Conservation (phyloP, 2,888 invertebrate genomes). For the Andrena haemorrhoa region DNA sequence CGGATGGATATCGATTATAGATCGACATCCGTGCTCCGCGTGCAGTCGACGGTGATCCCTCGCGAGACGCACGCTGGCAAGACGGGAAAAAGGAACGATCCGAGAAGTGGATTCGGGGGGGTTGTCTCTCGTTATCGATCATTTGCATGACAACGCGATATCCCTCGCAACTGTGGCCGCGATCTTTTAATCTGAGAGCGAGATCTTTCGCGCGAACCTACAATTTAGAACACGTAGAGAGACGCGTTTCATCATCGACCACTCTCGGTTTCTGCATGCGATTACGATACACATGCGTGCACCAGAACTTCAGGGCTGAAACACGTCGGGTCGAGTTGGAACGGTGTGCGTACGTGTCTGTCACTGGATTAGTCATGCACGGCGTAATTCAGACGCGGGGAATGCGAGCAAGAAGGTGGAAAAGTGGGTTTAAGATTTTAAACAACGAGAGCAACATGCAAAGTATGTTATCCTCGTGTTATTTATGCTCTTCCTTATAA, state of each 20-base stretch:
- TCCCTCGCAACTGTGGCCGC: constrained; percentile 8
- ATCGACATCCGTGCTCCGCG: constrained; percentile 19
- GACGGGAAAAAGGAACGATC: constrained; percentile 20
- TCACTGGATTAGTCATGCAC: constrained; percentile 62
- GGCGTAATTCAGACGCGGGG: constrained; percentile 22
- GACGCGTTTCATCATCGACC: constrained; percentile 22
- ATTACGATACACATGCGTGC: constrained; percentile 12
- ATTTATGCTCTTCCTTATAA: background rate
- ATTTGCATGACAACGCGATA: constrained; percentile 50
- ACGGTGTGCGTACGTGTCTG: constrained; percentile 30
- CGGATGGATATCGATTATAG: constrained; percentile 28
- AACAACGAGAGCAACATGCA: background rate
- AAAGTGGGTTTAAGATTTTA: constrained; percentile 21
- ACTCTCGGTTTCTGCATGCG: constrained; percentile 17
- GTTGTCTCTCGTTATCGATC: constrained; percentile 48
- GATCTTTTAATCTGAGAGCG: constrained; percentile 13
- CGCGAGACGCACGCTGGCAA: constrained; percentile 1
- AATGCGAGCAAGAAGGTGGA: constrained; percentile 26
- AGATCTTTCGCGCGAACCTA: constrained; percentile 29
- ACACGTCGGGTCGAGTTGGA: constrained; percentile 25
- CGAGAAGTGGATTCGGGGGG: background rate
- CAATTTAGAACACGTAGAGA: constrained; percentile 27
- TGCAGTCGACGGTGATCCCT: constrained; percentile 6
- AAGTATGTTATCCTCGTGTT: background rate
- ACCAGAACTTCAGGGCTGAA: constrained; percentile 37